A percentile compares a stretch with the other conserved stretches of the same genome.
Evolutionary conservation across 2,797 vertebrate species (phyloP).

Genomic region (Presbytis comata): DNA sequence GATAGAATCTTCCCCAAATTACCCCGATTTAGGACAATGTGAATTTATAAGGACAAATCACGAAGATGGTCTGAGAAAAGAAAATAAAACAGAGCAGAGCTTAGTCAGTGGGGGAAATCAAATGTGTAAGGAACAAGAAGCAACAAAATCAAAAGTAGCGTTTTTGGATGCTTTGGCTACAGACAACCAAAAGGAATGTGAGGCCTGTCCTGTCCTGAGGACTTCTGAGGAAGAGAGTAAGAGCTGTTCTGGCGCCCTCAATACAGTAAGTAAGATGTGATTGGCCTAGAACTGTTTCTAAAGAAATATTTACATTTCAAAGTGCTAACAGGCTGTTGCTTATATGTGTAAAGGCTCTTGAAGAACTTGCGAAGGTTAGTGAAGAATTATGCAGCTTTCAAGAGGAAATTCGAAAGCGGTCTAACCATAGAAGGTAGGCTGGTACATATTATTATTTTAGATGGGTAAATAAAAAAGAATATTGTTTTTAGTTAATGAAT

Average conservation of each 20-base stretch:
- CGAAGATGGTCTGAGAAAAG: constrained; percentile 61
- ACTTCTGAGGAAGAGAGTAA: constrained; percentile 84
- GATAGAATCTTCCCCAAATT: constrained; percentile 83
- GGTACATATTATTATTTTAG: constrained; percentile 14
- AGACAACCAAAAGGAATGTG: constrained; percentile 68
- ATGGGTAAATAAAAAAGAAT: neutral
- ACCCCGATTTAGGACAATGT: constrained; percentile 81
- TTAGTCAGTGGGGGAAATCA: constrained; percentile 60
- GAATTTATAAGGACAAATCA: constrained; percentile 69
- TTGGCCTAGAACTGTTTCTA: neutral
- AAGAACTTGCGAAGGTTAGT: constrained; percentile 97
- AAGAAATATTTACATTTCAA: constrained; percentile 41
- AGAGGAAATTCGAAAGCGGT: constrained; percentile 92
- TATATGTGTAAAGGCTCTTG: constrained; percentile 91
- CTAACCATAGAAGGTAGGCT: constrained; percentile 90
- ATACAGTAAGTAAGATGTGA: constrained; percentile 89
- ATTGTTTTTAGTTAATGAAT: constrained; percentile 8
- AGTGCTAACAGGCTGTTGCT: constrained; percentile 67
- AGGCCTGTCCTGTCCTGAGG: constrained; percentile 75
- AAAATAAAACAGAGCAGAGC: constrained; percentile 81
- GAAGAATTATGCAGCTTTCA: constrained; percentile 98
- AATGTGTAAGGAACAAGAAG: constrained; percentile 67
- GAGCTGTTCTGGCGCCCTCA: constrained; percentile 90
- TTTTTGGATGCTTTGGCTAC: constrained; percentile 66
- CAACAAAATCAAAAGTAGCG: constrained; percentile 61